Evolutionary conservation across 30 jellyfish, hydroid and myxozoan genomes (phyloP), one percentile per base, ranked within the genome.

Genomic region (Chrysaora quinquecirrha): DNA sequence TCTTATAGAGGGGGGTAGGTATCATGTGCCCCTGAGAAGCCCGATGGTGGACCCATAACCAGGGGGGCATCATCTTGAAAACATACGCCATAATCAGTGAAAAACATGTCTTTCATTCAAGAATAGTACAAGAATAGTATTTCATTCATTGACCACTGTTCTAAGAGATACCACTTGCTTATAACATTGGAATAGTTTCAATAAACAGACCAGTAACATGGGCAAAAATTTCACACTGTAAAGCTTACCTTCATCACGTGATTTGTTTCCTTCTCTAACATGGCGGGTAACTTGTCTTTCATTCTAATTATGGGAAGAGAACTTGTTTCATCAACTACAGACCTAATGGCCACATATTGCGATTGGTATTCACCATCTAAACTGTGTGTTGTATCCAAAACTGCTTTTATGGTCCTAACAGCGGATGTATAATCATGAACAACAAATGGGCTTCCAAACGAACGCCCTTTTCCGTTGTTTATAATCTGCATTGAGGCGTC

Each of bases 371-470:
- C 76, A 0, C n/a, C 69, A 14, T 27, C 49, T 43, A 65, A 14
- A 29, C 60, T 34, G 30, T 80, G 72, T 20, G 83, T 80, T 20
- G 67, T 34, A 3, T 24, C 25, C 75, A 80, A 33, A 7, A 80
- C 18, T 6, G 48, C 22, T 30, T 71, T 10, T 1, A 80, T 34
- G 25, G 80, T 71, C 14, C 27, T 21, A 2, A 80, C 83, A 16
- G 90, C 90, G 3, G 90, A 65, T 56, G 34, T 16, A 47, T 47
- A 80, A 28, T 80, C 84, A 0, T 2, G 11, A 19, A 48, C 30
- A 47, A n/a, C 71, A 10, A 74, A 69, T 11, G 30, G 20, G 1
- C 29, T 20, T 12, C 87, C 87, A 23, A 75, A 75, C 25, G 24
- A 4, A 25, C 62, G 10, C 2, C 61, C 30, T 0, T 27, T 27